phyloP scores from a whole-genome alignment of 23 tunicate species.

The Botrylloides violaceus region DNA sequence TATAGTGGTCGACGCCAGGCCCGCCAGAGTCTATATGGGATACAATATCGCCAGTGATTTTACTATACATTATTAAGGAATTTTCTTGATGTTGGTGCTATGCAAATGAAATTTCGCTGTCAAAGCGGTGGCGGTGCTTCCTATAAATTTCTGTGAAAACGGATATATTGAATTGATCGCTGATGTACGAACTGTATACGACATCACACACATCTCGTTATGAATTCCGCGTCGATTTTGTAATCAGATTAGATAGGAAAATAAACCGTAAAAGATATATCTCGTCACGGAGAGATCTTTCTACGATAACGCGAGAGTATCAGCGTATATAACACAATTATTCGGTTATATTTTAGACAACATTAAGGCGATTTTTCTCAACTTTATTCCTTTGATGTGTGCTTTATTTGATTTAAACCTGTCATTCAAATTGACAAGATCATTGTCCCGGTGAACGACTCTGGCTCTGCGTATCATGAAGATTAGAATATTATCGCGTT shows the following conservation, averaged over 20 bases:
- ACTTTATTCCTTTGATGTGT: background rate
- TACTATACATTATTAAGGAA: too few relatives aligned
- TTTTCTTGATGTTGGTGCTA: too few relatives aligned
- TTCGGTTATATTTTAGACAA: background rate
- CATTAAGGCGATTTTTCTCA: background rate
- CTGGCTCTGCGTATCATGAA: background rate
- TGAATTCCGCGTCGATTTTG: background rate
- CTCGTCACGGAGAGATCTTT: background rate
- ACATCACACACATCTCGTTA: background rate
- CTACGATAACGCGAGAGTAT: background rate
- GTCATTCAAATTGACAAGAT: background rate
- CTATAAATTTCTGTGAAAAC: too few relatives aligned
- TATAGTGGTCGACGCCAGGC: too few relatives aligned
- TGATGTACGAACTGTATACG: too few relatives aligned
- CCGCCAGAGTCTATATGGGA: too few relatives aligned
- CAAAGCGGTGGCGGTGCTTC: too few relatives aligned
- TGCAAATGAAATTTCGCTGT: too few relatives aligned
- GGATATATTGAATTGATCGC: too few relatives aligned
- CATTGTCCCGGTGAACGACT: background rate
- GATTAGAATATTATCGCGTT: background rate
- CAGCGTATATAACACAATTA: background rate
- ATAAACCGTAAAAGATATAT: background rate
- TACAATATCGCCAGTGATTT: too few relatives aligned
- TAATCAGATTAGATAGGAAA: background rate
- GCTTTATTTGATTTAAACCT: background rate